Percentiles rank a stretch among this genome's conserved stretches.
These are phyloP conservation scores for Xiphorhynchus erythropygius DNA, from an alignment of 2,797 vertebrate genomes.

Conservation along the genomic window DNA sequence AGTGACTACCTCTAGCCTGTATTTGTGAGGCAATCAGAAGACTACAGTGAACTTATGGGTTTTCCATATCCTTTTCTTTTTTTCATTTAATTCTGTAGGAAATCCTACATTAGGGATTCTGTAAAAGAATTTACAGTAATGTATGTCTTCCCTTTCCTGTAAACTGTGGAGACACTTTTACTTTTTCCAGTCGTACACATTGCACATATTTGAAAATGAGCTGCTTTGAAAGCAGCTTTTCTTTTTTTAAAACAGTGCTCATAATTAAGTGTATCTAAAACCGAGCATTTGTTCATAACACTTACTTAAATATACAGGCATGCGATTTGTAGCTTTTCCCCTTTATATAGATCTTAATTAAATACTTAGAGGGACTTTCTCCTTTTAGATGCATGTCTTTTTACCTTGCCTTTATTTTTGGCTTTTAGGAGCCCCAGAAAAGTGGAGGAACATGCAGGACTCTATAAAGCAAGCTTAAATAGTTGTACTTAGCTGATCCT, in stretches of 20 bases:
- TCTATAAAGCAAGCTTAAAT: background rate
- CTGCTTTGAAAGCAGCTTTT: background rate
- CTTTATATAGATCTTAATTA: background rate
- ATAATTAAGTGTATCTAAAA: background rate
- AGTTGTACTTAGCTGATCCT: background rate
- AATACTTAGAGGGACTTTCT: background rate
- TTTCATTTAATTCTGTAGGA: background rate
- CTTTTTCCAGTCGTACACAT: background rate
- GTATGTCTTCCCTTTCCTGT: background rate
- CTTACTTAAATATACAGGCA: background rate
- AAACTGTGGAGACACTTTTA: background rate
- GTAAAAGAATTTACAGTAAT: background rate
- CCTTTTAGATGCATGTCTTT: background rate
- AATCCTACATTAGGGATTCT: background rate
- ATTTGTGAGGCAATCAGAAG: background rate
- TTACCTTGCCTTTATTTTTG: background rate
- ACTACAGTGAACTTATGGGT: background rate
- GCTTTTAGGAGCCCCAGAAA: background rate
- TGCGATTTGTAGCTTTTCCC: background rate
- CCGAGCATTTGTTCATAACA: background rate
- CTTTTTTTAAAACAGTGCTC: background rate
- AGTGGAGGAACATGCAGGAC: background rate
- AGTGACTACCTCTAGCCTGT: slow-evolving; percentile 15
- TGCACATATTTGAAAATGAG: background rate
- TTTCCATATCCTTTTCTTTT: slow-evolving; percentile 1